These are phyloP conservation scores for Acipenser oxyrinchus DNA, from an alignment of 2,797 vertebrate genomes.

Conservation along the genomic window DNA sequence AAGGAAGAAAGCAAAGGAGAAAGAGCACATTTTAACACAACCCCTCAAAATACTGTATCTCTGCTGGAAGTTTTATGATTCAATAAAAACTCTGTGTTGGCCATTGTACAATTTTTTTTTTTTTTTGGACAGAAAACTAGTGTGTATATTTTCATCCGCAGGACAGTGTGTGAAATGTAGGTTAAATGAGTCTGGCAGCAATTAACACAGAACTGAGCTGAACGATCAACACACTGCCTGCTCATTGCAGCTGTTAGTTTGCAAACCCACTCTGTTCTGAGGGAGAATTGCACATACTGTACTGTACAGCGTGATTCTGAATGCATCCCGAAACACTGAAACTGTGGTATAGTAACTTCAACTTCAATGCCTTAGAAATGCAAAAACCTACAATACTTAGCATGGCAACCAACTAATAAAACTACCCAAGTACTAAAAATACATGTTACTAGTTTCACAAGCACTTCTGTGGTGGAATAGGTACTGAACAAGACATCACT, in stretches of 20 bases:
- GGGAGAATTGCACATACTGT: background rate
- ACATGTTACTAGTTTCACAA: too few species aligned
- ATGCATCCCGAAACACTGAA: background rate
- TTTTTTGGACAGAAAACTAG: background rate
- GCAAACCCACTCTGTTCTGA: background rate
- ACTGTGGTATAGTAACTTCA: too few species aligned
- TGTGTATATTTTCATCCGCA: background rate
- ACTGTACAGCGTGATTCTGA: background rate
- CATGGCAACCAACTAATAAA: too few species aligned
- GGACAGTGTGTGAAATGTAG: slow-evolving; percentile 13
- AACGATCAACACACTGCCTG: background rate
- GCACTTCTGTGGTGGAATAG: too few species aligned
- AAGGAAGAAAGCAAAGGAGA: too few species aligned
- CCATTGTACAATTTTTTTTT: background rate
- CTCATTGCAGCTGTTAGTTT: slow-evolving; percentile 5
- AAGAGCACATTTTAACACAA: too few species aligned
- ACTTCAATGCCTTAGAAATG: too few species aligned
- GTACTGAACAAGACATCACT: too few species aligned
- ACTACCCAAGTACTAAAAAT: too few species aligned
- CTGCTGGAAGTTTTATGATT: background rate
- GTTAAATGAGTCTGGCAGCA: slow-evolving; percentile 21
- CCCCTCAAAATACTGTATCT: background rate
- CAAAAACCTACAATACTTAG: too few species aligned
- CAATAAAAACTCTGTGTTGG: background rate
- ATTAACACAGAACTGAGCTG: slow-evolving; percentile 16